A percentile compares a stretch with the other conserved stretches of the same genome.
Conservation (phyloP, 2,888 invertebrate species). For the Tromatobia lineatoria region DNA sequence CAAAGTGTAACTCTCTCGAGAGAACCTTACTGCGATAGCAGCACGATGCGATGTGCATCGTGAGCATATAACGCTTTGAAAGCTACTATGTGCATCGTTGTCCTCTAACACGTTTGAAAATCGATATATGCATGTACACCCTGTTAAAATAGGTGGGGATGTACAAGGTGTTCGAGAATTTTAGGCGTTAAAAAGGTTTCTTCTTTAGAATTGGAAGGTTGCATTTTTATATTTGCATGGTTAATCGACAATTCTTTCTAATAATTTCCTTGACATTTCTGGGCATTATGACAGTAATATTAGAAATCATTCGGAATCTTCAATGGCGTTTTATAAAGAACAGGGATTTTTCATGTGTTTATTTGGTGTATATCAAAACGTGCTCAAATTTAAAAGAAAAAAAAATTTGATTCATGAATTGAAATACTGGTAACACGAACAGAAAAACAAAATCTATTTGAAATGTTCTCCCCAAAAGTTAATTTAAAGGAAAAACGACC, state of each 20-base stretch:
- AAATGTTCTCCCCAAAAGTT: no score
- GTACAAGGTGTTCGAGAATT: not conserved
- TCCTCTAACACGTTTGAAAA: not conserved
- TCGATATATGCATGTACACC: slow-evolving; percentile 9
- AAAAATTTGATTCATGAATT: no score
- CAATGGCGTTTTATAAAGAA: no score
- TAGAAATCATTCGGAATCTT: no score
- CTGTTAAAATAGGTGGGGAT: not conserved
- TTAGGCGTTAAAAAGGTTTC: not conserved
- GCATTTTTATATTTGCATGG: not conserved
- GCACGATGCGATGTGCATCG: not conserved
- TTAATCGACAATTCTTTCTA: not conserved
- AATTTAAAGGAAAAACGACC: no score
- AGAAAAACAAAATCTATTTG: no score
- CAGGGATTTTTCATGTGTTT: no score
- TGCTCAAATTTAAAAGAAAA: no score
- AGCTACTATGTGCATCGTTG: not conserved
- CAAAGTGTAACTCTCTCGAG: slow-evolving; percentile 10
- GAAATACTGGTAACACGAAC: no score
- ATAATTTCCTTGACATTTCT: no score
- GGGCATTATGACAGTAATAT: no score
- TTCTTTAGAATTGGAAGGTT: not conserved
- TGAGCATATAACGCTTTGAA: slow-evolving; percentile 4
- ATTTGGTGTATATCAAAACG: no score
- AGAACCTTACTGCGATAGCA: slow-evolving; percentile 9